Conservation (phyloP, 2,113 vertebrate genomes). For the Microcebus murinus region DNA sequence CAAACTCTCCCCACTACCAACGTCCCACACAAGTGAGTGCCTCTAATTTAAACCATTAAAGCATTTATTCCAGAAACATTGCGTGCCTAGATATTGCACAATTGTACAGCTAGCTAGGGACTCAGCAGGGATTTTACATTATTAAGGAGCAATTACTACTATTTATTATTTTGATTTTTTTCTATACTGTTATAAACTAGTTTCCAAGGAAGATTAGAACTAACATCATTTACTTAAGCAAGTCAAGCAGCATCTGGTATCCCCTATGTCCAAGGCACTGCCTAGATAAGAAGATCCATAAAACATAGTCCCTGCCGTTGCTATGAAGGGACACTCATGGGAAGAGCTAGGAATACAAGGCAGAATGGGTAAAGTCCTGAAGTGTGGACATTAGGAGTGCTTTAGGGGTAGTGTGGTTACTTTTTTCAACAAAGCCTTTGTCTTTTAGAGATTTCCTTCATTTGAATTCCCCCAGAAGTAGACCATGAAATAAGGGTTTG, state of each 20-base stretch:
- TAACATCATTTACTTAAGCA: not conserved
- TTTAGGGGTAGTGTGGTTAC: not conserved
- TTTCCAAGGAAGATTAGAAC: constrained; percentile 6
- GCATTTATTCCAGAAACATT: not conserved
- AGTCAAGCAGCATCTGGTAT: not conserved
- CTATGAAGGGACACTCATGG: no score
- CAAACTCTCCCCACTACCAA: no score
- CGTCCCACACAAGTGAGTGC: not conserved
- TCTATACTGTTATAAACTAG: not conserved
- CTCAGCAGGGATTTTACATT: not conserved
- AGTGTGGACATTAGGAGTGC: not conserved
- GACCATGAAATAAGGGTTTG: not conserved
- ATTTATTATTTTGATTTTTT: not conserved
- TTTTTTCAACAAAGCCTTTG: not conserved
- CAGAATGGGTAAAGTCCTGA: not conserved
- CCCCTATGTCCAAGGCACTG: not conserved
- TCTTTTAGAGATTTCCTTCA: not conserved
- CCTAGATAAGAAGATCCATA: not conserved
- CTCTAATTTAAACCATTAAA: not conserved
- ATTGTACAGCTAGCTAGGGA: not conserved
- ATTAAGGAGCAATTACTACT: not conserved
- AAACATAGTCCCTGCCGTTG: not conserved
- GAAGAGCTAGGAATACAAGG: not conserved
- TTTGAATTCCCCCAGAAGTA: not conserved
- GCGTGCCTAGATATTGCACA: not conserved